Base-by-base conservation (phyloP, 23 tunicate genomes). In the Phallusia fumigata region DNA sequence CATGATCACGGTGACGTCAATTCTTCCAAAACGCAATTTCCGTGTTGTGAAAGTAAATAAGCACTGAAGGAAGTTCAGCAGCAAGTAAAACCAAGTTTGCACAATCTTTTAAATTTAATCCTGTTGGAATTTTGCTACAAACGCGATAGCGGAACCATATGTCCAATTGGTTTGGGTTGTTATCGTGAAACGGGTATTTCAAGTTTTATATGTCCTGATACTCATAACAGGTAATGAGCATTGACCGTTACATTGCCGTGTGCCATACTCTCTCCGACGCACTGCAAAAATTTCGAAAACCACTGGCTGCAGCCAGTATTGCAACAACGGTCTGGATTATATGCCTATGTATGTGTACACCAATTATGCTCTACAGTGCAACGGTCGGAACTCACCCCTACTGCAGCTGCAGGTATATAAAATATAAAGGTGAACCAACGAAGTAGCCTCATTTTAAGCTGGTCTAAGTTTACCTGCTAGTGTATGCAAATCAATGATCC, bases 181-280 rank as follows among this genome's bases (percentile, higher is more conserved):
- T n/a, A 16, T 21, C 13, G 8, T 58, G 69, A 58, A 6, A 3
- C 47, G 47, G 5, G 5, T 40, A 10, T 10, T 40, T 5, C 10
- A 40, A 3, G 8, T 40, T 40, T 40, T 40, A 40, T 3, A 40
- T 40, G 47, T 40, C 47, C 86, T 10, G 8, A 10, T 40, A n/a
- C n/a, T n/a, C n/a, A n/a, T 40, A 3, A 31, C 64, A 91, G 97
- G 64, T 91, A 16, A 91, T 91, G 97, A 80, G 86, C 75, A 26
- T 87, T 35, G 97, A 91, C 58, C 76, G 97, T 32, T 91, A 87
- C 82, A 86, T 91, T 74, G 97, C 97, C 0, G 89, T 91, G 10
- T 91, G 97, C 79, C 97, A 91, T 73, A 44, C 82, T 0, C 87
- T 91, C 75, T 87, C 97, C 52, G 83, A 79, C 53, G 58, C 65